Evolutionary conservation across 2,888 invertebrate species (phyloP).

Genomic region (Dusona sp.): DNA sequence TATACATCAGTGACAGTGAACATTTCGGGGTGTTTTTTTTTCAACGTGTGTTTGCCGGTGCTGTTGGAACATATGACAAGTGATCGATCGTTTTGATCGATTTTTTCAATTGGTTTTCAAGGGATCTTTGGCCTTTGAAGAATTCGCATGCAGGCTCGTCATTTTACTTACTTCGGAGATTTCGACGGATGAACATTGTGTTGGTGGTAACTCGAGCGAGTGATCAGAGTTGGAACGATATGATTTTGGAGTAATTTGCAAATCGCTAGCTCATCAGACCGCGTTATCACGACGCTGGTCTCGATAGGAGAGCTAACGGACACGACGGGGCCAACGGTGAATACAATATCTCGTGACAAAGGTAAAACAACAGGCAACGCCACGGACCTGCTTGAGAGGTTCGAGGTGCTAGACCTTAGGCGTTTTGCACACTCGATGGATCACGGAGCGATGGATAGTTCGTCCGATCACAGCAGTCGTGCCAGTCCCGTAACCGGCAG

Average conservation of each 20-base stretch:
- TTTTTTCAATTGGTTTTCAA: not conserved
- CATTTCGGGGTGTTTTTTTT: conserved; percentile 35
- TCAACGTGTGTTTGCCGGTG: conserved; percentile 19
- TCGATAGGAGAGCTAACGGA: conserved; percentile 51
- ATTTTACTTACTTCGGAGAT: not conserved
- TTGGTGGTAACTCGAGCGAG: not conserved
- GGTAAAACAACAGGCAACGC: conserved; percentile 63
- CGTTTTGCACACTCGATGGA: conserved; percentile 77
- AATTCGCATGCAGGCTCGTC: not conserved
- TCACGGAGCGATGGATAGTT: conserved; percentile 84
- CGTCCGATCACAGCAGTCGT: conserved; percentile 85
- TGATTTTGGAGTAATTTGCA: conserved; percentile 59
- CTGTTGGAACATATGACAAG: conserved; percentile 26
- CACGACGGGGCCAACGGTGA: conserved; percentile 48
- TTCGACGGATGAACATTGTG: conserved; percentile 11
- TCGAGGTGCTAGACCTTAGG: conserved; percentile 69
- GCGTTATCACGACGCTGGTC: conserved; percentile 62
- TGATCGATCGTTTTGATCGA: conserved; percentile 45
- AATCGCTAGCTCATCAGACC: conserved; percentile 54
- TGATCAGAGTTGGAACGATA: conserved; percentile 24
- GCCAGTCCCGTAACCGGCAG: conserved; percentile 83
- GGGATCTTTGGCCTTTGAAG: not conserved
- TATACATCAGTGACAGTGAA: conserved; percentile 74
- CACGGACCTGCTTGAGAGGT: conserved; percentile 70
- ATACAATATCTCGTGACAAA: conserved; percentile 59